Conservation (phyloP, 2,797 vertebrate genomes). For the Eremophila alpestris region DNA sequence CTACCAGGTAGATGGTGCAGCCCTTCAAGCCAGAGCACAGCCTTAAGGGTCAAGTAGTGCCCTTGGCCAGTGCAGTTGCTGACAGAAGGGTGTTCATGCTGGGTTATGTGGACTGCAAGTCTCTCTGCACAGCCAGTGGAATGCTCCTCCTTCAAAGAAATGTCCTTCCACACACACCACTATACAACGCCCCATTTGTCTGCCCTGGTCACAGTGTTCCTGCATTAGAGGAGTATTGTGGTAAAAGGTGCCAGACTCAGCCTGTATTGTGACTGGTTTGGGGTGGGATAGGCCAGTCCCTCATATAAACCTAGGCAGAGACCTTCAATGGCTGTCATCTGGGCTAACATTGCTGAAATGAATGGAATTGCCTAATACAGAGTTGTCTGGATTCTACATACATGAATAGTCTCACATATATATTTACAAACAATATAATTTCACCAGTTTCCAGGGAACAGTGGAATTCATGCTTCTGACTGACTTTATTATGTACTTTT, state of each 20-base stretch:
- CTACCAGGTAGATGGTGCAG: neutral
- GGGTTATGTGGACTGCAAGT: neutral
- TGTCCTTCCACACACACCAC: neutral
- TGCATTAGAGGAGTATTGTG: neutral
- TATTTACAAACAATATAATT: neutral
- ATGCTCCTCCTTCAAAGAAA: neutral
- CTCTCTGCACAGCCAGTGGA: neutral
- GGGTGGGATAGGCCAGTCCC: neutral
- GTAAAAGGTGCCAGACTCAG: neutral
- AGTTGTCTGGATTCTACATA: neutral
- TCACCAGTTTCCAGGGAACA: neutral
- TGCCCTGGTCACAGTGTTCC: neutral
- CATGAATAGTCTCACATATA: neutral
- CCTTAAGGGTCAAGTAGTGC: neutral
- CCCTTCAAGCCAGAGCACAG: neutral
- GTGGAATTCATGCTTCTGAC: neutral
- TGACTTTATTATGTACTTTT: neutral
- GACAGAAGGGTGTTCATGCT: neutral
- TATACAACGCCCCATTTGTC: rapidly evolving
- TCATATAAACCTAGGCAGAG: neutral
- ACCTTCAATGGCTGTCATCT: neutral
- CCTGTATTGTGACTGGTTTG: neutral
- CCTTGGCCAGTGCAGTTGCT: neutral
- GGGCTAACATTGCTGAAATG: neutral
- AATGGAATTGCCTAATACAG: neutral